Percentiles rank a stretch among this genome's conserved stretches.
Evolutionary conservation across 2,797 vertebrate species (phyloP).

Genomic region (Gymnoscopelus microlampas): DNA sequence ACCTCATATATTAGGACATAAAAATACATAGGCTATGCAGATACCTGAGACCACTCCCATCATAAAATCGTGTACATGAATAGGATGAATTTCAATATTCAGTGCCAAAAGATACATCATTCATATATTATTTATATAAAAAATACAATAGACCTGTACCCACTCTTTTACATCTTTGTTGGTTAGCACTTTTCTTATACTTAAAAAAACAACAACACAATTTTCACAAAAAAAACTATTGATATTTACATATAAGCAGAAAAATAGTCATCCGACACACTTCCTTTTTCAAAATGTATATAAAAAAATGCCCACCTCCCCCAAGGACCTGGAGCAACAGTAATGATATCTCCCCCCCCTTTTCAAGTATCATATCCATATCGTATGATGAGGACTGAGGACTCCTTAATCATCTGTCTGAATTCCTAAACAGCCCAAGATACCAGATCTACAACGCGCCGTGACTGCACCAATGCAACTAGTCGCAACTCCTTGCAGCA

Average conservation of each 20-base stretch:
- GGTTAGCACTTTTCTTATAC: constrained; percentile 71
- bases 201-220: constrained; percentile 55
- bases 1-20: constrained; percentile 60
- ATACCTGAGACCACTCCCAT: constrained; percentile 79
- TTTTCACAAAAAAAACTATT: constrained; percentile 68
- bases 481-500: too few relatives aligned
- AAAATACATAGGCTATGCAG: constrained; percentile 71
- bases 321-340: constrained; percentile 44
- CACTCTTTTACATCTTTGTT: constrained; percentile 64
- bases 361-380: constrained; percentile 71
- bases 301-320: constrained; percentile 53
- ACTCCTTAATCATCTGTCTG: too few relatives aligned
- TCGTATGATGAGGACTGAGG: constrained; percentile 24
- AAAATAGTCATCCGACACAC: constrained; percentile 77
- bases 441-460: too few relatives aligned
- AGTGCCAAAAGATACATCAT: constrained; percentile 79
- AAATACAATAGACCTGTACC: constrained; percentile 78
- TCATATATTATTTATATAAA: constrained; percentile 71
- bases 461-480: too few relatives aligned
- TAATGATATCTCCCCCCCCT: constrained; percentile 30
- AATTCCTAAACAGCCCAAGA: too few relatives aligned
- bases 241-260: constrained; percentile 68
- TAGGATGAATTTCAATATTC: constrained; percentile 65
- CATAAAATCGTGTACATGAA: constrained; percentile 51
- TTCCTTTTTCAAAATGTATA: constrained; percentile 52